Evolutionary conservation across 2,888 invertebrate species (phyloP).

Genomic region (Spicauda simplicius): DNA sequence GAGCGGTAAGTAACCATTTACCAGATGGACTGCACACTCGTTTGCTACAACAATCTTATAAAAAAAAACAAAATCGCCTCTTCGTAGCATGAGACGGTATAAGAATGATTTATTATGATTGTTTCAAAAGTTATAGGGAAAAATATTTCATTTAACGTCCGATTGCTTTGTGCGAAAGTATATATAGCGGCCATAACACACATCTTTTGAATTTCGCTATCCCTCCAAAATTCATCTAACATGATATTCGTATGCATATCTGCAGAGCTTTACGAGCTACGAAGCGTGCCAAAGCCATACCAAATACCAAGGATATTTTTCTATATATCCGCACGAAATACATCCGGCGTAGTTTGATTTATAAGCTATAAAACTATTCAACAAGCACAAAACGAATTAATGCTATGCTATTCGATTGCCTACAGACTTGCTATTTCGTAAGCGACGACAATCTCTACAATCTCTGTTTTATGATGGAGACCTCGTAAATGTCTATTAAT

Average conservation of each 20-base stretch:
- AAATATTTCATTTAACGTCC: neutral
- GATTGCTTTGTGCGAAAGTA: neutral
- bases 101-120: neutral
- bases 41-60: no score
- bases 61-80: no score
- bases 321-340: slow-evolving; percentile 49
- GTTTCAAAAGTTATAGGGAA: neutral
- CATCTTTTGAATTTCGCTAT: neutral
- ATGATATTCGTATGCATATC: slow-evolving; percentile 28
- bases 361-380: slow-evolving; percentile 69
- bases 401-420: slow-evolving; percentile 57
- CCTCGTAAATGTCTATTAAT: slow-evolving; percentile 85
- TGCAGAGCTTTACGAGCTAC: slow-evolving; percentile 22
- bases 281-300: slow-evolving; percentile 26
- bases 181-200: neutral
- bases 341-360: slow-evolving; percentile 62
- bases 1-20: no score
- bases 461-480: slow-evolving; percentile 81
- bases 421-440: slow-evolving; percentile 67
- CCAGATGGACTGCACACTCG: no score
- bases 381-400: slow-evolving; percentile 72
- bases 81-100: neutral
- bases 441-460: slow-evolving; percentile 84
- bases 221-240: slow-evolving; percentile 5
- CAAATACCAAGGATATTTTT: slow-evolving; percentile 24